Percentiles rank a stretch among this genome's conserved stretches.
Conservation (phyloP, 2,113 vertebrate genomes). For the Chaetura pelagica region DNA sequence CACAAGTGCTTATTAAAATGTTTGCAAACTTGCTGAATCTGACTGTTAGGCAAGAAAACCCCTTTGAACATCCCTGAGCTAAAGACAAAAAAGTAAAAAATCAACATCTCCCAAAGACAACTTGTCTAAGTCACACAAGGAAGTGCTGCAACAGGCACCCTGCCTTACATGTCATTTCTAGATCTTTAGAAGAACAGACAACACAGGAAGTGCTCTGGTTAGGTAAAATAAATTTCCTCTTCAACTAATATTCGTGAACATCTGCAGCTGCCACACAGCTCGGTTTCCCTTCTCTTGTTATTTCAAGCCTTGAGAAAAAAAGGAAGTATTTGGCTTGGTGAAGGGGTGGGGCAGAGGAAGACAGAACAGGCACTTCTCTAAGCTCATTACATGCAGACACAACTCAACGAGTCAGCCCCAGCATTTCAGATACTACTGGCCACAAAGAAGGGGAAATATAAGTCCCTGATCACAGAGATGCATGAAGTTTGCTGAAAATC, state of each 20-base stretch:
- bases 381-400: not conserved
- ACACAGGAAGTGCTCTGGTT: slow-evolving; percentile 74
- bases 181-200: slow-evolving; percentile 47
- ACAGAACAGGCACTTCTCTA: not conserved
- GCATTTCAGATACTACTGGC: not conserved
- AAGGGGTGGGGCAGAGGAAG: not conserved
- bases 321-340: slow-evolving; percentile 63
- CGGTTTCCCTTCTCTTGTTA: slow-evolving; percentile 62
- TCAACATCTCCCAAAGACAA: not conserved
- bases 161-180: not conserved
- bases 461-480: not conserved
- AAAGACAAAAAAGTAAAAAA: not conserved
- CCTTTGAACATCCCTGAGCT: not conserved
- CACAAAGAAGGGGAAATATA: not conserved
- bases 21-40: not conserved
- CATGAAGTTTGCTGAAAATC: not conserved
- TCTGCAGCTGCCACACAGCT: slow-evolving; percentile 42
- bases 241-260: slow-evolving; percentile 68
- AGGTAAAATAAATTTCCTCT: slow-evolving; percentile 79
- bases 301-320: slow-evolving; percentile 43
- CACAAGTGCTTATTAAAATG: not conserved
- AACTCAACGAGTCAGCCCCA: not conserved
- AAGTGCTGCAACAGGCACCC: not conserved
- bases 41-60: not conserved
- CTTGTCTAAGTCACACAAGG: not conserved